Conservation (phyloP, 2,797 vertebrate species). For the Ataeniobius toweri region DNA sequence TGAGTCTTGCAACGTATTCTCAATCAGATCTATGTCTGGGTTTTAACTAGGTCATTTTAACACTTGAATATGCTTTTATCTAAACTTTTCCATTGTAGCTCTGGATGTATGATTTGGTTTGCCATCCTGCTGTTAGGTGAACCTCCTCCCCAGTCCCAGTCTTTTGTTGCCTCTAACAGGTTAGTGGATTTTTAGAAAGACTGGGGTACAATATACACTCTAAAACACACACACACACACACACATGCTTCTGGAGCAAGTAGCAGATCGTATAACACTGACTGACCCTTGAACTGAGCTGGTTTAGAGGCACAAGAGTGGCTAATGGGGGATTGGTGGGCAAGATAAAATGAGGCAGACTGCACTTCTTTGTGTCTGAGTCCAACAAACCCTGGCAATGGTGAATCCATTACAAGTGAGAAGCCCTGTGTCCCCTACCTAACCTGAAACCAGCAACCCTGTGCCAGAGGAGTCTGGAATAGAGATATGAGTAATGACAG, state of each 20-base stretch:
- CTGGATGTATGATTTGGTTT: constrained; percentile 23
- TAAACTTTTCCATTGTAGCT: not conserved
- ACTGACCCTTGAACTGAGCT: constrained; percentile 64
- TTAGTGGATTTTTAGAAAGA: constrained; percentile 40
- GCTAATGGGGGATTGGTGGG: constrained; percentile 59
- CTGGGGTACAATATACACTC: constrained; percentile 28
- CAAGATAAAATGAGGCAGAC: constrained; percentile 55
- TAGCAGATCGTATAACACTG: constrained; percentile 52
- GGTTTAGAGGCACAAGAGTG: constrained; percentile 43
- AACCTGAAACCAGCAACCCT: constrained; percentile 68
- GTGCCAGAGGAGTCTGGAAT: constrained; percentile 69
- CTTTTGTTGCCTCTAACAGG: not conserved
- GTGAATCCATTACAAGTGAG: constrained; percentile 77
- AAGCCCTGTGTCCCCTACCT: constrained; percentile 68
- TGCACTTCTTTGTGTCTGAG: constrained; percentile 68
- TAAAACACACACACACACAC: constrained; percentile 31
- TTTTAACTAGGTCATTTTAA: not conserved
- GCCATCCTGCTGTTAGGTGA: not conserved
- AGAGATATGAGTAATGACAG: constrained; percentile 70
- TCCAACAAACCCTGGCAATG: constrained; percentile 67
- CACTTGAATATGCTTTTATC: not conserved
- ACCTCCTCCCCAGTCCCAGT: not conserved
- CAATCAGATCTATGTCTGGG: not conserved
- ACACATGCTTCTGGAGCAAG: constrained; percentile 44
- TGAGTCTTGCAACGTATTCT: not conserved